Evolutionary conservation across 2,888 invertebrate genomes (phyloP), one percentile per base, ranked within the genome.

Genomic region (Drosophila demipolita): DNA sequence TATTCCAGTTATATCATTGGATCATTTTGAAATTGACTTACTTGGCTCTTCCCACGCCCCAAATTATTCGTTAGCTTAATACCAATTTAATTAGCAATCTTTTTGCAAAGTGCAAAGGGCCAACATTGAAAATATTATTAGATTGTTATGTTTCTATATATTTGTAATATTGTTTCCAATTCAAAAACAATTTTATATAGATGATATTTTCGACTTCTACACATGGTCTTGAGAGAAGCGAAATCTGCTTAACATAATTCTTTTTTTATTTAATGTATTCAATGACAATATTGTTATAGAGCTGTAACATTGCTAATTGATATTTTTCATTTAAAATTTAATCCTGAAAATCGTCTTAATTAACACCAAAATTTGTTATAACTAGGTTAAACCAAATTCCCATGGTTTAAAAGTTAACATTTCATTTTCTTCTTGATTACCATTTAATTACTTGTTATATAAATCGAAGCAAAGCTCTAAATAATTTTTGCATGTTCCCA

Each of bases 401-500:
- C 73, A 77, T 57, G 73, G 20, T 5, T 57, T n/a, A 23, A 55
- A 50, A 35, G 62, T 36, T 32, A 23, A n/a, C 7, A 3, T 64
- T 54, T 65, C 58, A 55, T 55, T 58, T 71, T 35, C 40, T 66
- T 32, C 49, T 52, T 78, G 67, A 79, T 78, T 64, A 29, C 35
- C 70, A 78, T 79, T 79, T 79, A 79, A 78, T 78, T 78, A 63
- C 75, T 78, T 66, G 64, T 49, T 50, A 52, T 67, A 77, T 78
- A 70, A 79, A 79, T 78, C 75, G 79, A 71, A 38, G 33, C 32
- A 66, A 58, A 64, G 79, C 50, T 75, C 52, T 50, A 70, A 65
- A 59, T 66, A 73, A 73, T 59, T 59, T 68, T 69, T 69, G 53
- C 68, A 59, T 61, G 48, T 84, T 84, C 83, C 83, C 83, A 84